phyloP scores from a whole-genome alignment of 1,140 invertebrate species.

The Chlorops oryzae region DNA sequence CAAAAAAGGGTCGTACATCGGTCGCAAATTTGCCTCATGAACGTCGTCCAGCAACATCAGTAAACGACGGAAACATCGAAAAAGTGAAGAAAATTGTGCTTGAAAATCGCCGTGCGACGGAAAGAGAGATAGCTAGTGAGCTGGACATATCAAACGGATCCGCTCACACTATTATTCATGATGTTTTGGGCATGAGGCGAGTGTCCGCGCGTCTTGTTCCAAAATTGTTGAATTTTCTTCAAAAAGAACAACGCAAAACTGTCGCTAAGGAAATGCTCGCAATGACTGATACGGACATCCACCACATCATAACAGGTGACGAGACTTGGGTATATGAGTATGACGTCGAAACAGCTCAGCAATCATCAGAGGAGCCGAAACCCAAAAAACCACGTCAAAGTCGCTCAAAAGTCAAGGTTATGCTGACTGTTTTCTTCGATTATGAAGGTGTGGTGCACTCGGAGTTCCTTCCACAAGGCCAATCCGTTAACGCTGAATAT shows the following conservation, averaged over 20 bases:
- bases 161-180: too few species aligned
- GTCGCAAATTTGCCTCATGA: slow-evolving; percentile 2
- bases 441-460: not conserved
- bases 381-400: slow-evolving; percentile 15
- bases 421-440: slow-evolving; percentile 3
- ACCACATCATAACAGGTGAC: slow-evolving; percentile 18
- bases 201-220: too few species aligned
- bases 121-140: too few species aligned
- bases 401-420: not conserved
- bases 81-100: slow-evolving; percentile 11
- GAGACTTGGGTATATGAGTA: slow-evolving; percentile 24
- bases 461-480: not conserved
- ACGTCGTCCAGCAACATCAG: slow-evolving; percentile 6
- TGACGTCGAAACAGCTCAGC: slow-evolving; percentile 29
- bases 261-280: too few species aligned
- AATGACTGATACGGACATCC: too few species aligned
- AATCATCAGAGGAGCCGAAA: slow-evolving; percentile 20
- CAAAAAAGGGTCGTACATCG: slow-evolving; percentile 4
- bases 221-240: too few species aligned
- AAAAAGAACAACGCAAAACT: too few species aligned
- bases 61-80: slow-evolving; percentile 14
- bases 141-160: too few species aligned
- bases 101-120: not conserved
- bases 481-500: not conserved
- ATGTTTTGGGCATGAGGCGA: too few species aligned